Evolutionary conservation across 2,888 invertebrate genomes (phyloP), one percentile per base, ranked within the genome.

Genomic region (Xestia xanthographa): DNA sequence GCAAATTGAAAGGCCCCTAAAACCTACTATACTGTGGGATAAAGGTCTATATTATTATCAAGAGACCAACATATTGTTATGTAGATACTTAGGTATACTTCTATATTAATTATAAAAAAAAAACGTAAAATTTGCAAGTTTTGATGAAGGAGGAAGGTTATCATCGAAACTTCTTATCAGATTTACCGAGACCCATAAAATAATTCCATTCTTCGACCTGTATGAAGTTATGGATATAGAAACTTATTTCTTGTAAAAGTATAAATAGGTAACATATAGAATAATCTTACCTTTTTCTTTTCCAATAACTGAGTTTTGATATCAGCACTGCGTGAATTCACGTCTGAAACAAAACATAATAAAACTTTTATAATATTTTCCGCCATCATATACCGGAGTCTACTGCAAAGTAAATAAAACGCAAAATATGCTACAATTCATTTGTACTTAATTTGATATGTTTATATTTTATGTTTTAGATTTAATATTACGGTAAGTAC

Each of bases 261-360:
- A n/a, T 53, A 8, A 20, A 79, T 14, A 48, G 26, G 1, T 45
- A 20, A 41, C 22, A 20, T 63, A 22, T 41, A 38, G 2, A 29
- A 65, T 29, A 65, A 53, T 58, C 58, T 75, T 85, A 83, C 83
- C 83, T 75, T 82, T 84, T 81, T 56, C 26, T 77, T 73, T 82
- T 65, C 58, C 66, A 67, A 70, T 75, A 56, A 70, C 69, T 70
- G 66, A 20, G 50, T 63, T 75, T 41, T 66, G 71, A 20, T 77
- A 63, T 53, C 58, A 78, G 74, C 22, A 60, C 73, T 53, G 73
- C 50, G 56, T 80, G 66, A 60, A 65, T 62, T 72, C 53, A 74
- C 62, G 63, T 70, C 83, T 85, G 85, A 60, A 83, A 83, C 74
- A 83, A 83, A 77, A 85, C 12, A 70, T 11, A 50, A 53, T 29